Conservation (phyloP, 1,140 invertebrate genomes). For the Cherax destructor region DNA sequence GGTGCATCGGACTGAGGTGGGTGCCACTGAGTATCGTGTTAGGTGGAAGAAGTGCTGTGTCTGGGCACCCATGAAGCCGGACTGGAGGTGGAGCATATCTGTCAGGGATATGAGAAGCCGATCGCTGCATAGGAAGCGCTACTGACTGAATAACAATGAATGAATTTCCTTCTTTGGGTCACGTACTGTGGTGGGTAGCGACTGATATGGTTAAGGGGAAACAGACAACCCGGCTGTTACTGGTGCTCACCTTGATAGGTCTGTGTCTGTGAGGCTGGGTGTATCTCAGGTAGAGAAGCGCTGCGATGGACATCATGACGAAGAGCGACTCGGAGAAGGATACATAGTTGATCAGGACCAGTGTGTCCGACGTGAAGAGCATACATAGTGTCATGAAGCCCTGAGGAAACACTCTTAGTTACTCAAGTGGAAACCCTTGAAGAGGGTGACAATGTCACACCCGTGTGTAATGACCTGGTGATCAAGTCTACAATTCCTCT, state of each 20-base stretch:
- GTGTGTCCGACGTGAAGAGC: constrained; percentile 83
- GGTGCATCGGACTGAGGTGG: no score
- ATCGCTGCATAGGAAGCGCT: no score
- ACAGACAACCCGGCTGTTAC: no score
- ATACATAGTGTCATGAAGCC: constrained; percentile 79
- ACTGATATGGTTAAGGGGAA: no score
- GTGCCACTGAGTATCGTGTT: no score
- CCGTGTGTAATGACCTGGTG: neutral
- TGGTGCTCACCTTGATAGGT: constrained; percentile 87
- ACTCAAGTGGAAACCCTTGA: constrained; percentile 36
- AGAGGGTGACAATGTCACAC: neutral
- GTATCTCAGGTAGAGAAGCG: constrained; percentile 89
- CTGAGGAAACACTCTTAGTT: constrained; percentile 72
- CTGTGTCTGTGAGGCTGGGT: constrained; percentile 86
- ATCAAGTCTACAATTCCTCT: neutral
- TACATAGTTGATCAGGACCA: constrained; percentile 93
- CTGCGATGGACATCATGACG: constrained; percentile 90
- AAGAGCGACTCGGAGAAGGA: constrained; percentile 95
- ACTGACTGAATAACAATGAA: no score
- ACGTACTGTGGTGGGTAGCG: no score
- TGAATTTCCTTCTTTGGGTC: no score
- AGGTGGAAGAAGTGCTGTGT: no score
- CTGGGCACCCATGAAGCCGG: no score
- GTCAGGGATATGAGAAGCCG: no score
- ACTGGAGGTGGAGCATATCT: no score